Base-by-base conservation (phyloP, 2,888 invertebrate genomes). In the Drosophila meridionalis region DNA sequence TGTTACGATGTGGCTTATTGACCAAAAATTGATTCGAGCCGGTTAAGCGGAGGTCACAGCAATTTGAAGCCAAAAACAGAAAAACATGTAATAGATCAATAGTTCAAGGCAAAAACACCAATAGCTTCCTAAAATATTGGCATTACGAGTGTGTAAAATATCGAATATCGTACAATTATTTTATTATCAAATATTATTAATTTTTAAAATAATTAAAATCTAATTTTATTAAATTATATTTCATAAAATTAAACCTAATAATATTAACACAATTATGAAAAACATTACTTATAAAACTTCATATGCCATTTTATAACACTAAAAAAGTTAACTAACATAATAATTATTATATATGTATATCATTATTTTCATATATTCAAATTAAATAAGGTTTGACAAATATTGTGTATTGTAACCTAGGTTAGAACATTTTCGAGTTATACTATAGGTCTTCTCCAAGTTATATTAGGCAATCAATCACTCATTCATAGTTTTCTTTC, bases 1-100 rank as follows among this genome's bases (percentile, higher is more conserved):
- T 69, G 60, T 52, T 68, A 63, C 79, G 47, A 80, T 50, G 65
- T 52, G 60, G 48, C 36, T 57, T 69, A 57, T 69, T 69, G 59
- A 53, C 50, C 61, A 26, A 65, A 65, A 74, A 74, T 71, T 61
- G 69, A 69, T 78, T 68, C 20, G 50, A 53, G 8, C 42, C 58
- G 75, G 34, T 63, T 60, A 60, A 76, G 28, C 40, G 57, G 52
- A 69, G 74, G 74, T 60, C 75, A 43, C 47, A 57, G 32, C 57
- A 36, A 67, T 48, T 64, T 67, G 8, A 28, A 30, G 20, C 50
- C 63, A 26, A 61, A 61, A 36, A 28, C 20, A 36, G 52, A 59
- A 56, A 50, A 52, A 38, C 28, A 38, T 57, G 40, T 40, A 57
- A 63, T 63, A 36, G 63, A 67, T 63, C 67, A 53, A 71, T 55